These are phyloP conservation scores for Atherinosoma microstoma DNA, from an alignment of 2,797 vertebrate genomes.

Conservation along the genomic window DNA sequence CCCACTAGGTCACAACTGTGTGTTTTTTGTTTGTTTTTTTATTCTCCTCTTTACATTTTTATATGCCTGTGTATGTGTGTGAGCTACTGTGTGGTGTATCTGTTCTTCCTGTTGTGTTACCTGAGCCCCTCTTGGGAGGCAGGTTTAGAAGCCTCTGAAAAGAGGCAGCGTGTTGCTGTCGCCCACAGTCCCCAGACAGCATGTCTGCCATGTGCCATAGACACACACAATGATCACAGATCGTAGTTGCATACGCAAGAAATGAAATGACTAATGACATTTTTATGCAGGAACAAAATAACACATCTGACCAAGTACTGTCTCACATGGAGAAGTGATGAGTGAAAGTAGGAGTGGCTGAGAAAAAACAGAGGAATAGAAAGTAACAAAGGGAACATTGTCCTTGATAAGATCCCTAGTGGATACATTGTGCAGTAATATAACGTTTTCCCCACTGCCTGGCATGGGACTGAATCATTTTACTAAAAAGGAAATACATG, in stretches of 20 bases:
- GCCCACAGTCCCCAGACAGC: constrained; percentile 65
- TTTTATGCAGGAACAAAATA: constrained; percentile 22
- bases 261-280: constrained; percentile 22
- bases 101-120: constrained; percentile 59
- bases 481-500: constrained; percentile 12
- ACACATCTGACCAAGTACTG: constrained; percentile 21
- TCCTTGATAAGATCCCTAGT: constrained; percentile 31
- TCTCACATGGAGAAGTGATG: constrained; percentile 54
- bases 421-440: constrained; percentile 63
- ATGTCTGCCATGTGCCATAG: constrained; percentile 63
- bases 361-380: constrained; percentile 65
- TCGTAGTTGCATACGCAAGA: constrained; percentile 22
- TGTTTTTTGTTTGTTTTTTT: neutral
- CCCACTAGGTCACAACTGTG: constrained; percentile 12
- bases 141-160: constrained; percentile 54
- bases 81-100: constrained; percentile 27
- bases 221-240: constrained; percentile 21
- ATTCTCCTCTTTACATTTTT: constrained; percentile 10
- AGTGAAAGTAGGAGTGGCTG: constrained; percentile 47
- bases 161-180: constrained; percentile 56
- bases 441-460: constrained; percentile 51
- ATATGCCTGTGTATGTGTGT: constrained; percentile 8
- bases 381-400: constrained; percentile 50
- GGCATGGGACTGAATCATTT: constrained; percentile 47
- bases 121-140: constrained; percentile 71